A percentile compares a stretch with the other conserved stretches of the same genome.
phyloP scores from a whole-genome alignment of 2,797 vertebrate species.

The Tenualosa thibaudeaui region DNA sequence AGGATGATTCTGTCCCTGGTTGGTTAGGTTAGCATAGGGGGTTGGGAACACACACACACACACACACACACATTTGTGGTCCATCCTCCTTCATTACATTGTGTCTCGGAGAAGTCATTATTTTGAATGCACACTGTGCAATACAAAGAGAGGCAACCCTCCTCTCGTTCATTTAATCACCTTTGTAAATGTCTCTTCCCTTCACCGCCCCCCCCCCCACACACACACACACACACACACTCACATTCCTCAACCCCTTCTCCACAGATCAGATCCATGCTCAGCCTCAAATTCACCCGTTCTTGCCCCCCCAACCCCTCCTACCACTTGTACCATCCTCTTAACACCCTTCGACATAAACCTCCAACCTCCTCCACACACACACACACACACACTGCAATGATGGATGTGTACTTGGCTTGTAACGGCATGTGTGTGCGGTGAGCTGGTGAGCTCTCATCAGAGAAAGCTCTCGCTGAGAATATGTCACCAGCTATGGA shows the following conservation, averaged over 20 bases:
- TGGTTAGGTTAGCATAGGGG: constrained; percentile 25
- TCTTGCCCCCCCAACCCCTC: background rate
- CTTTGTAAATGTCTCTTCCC: background rate
- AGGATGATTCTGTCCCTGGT: constrained; percentile 8
- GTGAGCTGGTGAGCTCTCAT: constrained; percentile 46
- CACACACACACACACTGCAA: background rate
- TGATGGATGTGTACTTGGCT: constrained; percentile 13
- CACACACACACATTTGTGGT: background rate
- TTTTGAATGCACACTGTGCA: background rate
- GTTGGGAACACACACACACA: background rate
- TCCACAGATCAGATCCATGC: background rate
- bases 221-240: background rate
- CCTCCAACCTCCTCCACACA: background rate
- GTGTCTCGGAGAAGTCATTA: background rate
- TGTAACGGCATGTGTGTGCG: background rate
- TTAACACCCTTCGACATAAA: background rate
- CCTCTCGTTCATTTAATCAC: background rate
- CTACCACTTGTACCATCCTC: too few species aligned
- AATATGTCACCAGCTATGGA: constrained; percentile 36
- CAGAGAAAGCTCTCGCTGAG: constrained; percentile 39
- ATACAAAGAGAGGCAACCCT: background rate
- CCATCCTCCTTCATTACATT: background rate
- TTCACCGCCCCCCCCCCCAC: background rate
- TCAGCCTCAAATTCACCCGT: background rate
- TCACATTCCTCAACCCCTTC: background rate